Evolutionary conservation across 2,113 vertebrate species (phyloP), one percentile per base, ranked within the genome.

Genomic region (Amphiprion percula): DNA sequence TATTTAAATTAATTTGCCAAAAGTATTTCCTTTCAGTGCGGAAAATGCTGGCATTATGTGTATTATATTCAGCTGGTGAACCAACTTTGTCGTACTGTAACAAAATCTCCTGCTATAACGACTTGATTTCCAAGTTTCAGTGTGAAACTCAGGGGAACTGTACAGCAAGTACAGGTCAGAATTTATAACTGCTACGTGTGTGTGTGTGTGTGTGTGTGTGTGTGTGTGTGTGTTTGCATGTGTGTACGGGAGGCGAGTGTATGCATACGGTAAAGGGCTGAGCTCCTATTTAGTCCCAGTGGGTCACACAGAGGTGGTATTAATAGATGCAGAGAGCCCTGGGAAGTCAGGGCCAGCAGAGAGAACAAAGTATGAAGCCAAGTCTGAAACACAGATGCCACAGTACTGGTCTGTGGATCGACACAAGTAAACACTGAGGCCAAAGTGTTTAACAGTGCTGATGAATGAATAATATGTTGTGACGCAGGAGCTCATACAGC

Each of bases 391-490:
- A 65, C 78, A 83, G 83, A 82, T 68, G 76, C 80, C 77, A 91
- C 82, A 83, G 85, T 61, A 71, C 82, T 33, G 66, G 87, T 79
- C 72, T 86, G 86, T 80, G 85, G 78, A 69, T 50, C 59, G 52
- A 78, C 75, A 84, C 61, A 44, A 67, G 84, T 69, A 87, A 91
- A 91, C 83, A 86, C 79, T 74, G 75, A 84, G 86, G 81, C 79
- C 73, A 80, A 78, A 84, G 83, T 88, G 82, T 87, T 90, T 92
- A 88, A 91, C 74, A 56, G 77, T 65, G 58, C 77, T 74, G 80
- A 88, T 88, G 81, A 91, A 90, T 89, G 80, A 88, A 88, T 80
- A 90, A 82, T 89, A 74, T 67, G 59, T 17, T 53, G 54, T 86
- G 88, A 88, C 68, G 75, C 89, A 87, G 67, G 37, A 78, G 62